Evolutionary conservation across 30 jellyfish, hydroid and myxozoan genomes (phyloP).

Genomic region (Chironex yamaguchii): DNA sequence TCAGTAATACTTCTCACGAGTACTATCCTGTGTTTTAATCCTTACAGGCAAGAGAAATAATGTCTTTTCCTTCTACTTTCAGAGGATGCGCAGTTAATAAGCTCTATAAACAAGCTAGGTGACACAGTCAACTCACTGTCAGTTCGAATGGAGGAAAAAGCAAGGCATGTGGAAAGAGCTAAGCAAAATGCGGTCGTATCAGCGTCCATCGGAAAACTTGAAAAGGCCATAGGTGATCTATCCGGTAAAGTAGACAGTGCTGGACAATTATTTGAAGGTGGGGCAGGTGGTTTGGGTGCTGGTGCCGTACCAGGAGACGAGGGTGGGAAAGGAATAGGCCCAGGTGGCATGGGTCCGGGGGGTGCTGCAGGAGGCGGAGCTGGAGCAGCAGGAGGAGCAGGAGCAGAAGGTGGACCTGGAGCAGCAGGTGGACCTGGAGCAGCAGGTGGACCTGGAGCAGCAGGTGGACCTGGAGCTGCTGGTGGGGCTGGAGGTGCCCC

Average conservation of each 20-base stretch:
- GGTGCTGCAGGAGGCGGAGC: slow-evolving; percentile 4
- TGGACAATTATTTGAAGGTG: slow-evolving; percentile 43
- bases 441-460: slow-evolving; percentile 35
- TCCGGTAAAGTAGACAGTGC: slow-evolving; percentile 79
- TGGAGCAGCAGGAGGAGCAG: neutral
- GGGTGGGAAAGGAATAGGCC: slow-evolving; percentile 26
- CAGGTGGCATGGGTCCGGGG: slow-evolving; percentile 20
- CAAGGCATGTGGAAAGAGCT: slow-evolving; percentile 81
- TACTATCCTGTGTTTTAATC: too few relatives aligned
- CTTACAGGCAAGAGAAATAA: too few relatives aligned
- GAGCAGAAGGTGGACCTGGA: slow-evolving; percentile 34
- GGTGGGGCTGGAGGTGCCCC: slow-evolving; percentile 41
- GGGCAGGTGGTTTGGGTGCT: slow-evolving; percentile 4
- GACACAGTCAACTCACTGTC: slow-evolving; percentile 89
- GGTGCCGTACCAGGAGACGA: slow-evolving; percentile 34
- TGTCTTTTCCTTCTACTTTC: neutral
- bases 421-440: slow-evolving; percentile 65
- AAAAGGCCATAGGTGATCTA: slow-evolving; percentile 81
- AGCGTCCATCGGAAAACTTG: slow-evolving; percentile 75
- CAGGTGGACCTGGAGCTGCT: slow-evolving; percentile 6
- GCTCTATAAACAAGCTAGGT: slow-evolving; percentile 78
- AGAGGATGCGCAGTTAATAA: slow-evolving; percentile 76
- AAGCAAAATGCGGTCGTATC: slow-evolving; percentile 82
- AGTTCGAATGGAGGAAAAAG: slow-evolving; percentile 79
- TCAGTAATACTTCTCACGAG: too few relatives aligned